Percentiles rank a stretch among this genome's conserved stretches.
These are phyloP conservation scores for Andricus quercusramuli DNA, from an alignment of 2,888 invertebrate genomes.

Conservation along the genomic window DNA sequence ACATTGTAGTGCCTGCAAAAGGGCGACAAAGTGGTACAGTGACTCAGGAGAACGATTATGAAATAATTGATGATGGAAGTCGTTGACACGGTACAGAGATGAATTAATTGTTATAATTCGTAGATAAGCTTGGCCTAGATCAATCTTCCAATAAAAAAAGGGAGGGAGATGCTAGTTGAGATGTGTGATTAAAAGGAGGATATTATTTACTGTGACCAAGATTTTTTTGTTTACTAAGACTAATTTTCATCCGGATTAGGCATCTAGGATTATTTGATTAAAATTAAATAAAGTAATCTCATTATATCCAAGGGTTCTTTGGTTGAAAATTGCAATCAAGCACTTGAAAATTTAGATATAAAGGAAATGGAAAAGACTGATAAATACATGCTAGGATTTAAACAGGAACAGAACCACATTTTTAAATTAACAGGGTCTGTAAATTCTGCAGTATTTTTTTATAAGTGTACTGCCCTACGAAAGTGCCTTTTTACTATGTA, in stretches of 20 bases:
- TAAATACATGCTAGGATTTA: background rate
- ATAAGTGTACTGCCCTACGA: background rate
- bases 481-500: background rate
- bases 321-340: no score
- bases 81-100: background rate
- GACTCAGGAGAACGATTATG: background rate
- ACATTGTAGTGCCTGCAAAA: background rate
- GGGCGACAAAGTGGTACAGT: background rate
- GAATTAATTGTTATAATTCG: slow-evolving; percentile 9
- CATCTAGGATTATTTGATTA: no score
- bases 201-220: background rate
- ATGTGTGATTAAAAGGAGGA: background rate
- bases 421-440: background rate
- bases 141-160: background rate
- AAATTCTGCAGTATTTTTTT: background rate
- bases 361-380: background rate
- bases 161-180: background rate
- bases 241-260: no score
- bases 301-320: no score
- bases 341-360: background rate
- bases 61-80: background rate
- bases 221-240: background rate
- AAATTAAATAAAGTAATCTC: no score
- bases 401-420: background rate
- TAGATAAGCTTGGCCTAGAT: slow-evolving; percentile 1